Base-by-base conservation (phyloP, 2,797 vertebrate species). In the Graptemys geographica region DNA sequence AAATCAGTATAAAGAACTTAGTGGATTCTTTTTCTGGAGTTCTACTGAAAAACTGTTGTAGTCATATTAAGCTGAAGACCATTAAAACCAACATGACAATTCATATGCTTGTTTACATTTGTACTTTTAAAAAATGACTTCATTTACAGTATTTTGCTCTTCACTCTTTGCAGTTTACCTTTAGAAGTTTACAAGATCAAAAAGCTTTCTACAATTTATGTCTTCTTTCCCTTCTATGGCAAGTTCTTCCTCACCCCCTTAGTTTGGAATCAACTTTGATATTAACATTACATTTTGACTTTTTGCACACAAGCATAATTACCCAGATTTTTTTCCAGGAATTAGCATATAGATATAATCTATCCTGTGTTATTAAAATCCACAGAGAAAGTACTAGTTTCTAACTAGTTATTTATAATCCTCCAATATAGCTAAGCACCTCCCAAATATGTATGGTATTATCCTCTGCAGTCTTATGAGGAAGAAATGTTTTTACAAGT, bases 11-110 rank as follows among this genome's bases (percentile, higher is more conserved):
- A 33, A 78, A 74, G 86, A 87, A 21, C 1, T 16, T 31, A 49
- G 72, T 65, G 83, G 55, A 55, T 47, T 84, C 72, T 79, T 95
- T 96, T 41, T 84, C 49, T 95, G 92, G 79, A 82, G 25, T 84
- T 83, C 83, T 90, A n/a, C 9, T 41, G 78, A n/a, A 53, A 62
- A 78, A 65, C 79, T 49, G 47, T 59, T 86, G 33, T 84, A 80
- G 87, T 80, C 87, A 92, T 28, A 33, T 33, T 62, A 92, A 94
- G 91, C 92, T 89, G 91, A 81, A 78, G 28, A 47, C 8, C 15
- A 31, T 9, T 49, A 76, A 84, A 85, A 25, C 19, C 21, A 72
- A 72, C 2, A 1, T 0, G 8, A 47, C 5, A 2, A 83, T 88
- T 44, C 87, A 84, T 87, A 86, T n/a, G 53, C 91, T 51, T 62